phyloP scores from a whole-genome alignment of 2,797 vertebrate species.

The Cyprinodon diabolis region DNA sequence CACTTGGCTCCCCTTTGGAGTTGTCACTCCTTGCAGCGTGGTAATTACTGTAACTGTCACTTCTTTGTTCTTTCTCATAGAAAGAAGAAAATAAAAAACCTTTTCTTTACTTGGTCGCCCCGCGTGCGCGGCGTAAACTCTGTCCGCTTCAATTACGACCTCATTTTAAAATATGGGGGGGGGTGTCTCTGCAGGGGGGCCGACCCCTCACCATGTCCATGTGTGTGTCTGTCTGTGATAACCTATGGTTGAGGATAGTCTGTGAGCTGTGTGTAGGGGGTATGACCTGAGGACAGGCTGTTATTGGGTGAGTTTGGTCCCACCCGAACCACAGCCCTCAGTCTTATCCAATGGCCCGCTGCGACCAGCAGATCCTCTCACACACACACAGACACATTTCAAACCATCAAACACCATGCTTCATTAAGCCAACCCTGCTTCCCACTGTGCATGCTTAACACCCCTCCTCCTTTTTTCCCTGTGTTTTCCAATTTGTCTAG shows the following conservation, averaged over 20 bases:
- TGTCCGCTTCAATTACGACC: slow-evolving; percentile 83
- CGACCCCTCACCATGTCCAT: slow-evolving; percentile 43
- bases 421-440: slow-evolving; percentile 65
- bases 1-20: slow-evolving; percentile 73
- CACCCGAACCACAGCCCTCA: slow-evolving; percentile 60
- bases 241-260: slow-evolving; percentile 54
- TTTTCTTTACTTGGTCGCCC: slow-evolving; percentile 61
- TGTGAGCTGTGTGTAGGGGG: slow-evolving; percentile 58
- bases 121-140: slow-evolving; percentile 66
- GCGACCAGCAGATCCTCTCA: slow-evolving; percentile 26
- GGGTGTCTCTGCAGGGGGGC: slow-evolving; percentile 56
- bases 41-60: slow-evolving; percentile 86
- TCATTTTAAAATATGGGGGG: slow-evolving; percentile 70
- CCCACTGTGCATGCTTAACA: slow-evolving; percentile 54
- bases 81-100: slow-evolving; percentile 82
- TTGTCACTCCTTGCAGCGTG: slow-evolving; percentile 73
- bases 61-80: slow-evolving; percentile 84
- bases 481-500: slow-evolving; percentile 50
- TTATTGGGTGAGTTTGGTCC: slow-evolving; percentile 70
- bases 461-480: slow-evolving; percentile 38
- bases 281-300: slow-evolving; percentile 62
- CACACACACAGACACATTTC: slow-evolving; percentile 34
- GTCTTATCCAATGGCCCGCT: slow-evolving; percentile 57
- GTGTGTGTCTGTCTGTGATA: slow-evolving; percentile 33
- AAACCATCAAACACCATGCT: slow-evolving; percentile 57